These are phyloP conservation scores for Lepus americanus DNA, from an alignment of 2,113 vertebrate genomes.

Conservation along the genomic window DNA sequence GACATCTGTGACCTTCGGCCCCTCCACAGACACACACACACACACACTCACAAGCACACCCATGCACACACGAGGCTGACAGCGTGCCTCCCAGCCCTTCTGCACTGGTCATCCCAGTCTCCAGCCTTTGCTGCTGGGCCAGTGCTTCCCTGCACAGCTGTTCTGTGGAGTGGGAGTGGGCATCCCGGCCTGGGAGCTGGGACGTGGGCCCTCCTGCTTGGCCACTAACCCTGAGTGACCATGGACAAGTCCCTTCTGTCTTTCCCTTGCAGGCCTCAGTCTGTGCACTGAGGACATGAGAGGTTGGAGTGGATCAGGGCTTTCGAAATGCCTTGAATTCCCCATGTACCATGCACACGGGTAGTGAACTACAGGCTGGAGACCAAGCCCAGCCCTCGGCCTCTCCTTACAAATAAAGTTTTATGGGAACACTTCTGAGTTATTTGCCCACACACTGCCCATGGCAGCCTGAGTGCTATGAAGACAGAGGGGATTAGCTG, in stretches of 20 bases:
- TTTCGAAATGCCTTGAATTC: neutral
- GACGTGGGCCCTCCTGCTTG: neutral
- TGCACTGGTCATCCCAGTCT: neutral
- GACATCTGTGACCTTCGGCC: neutral
- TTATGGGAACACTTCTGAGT: neutral
- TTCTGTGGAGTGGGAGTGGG: neutral
- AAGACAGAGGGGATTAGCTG: neutral
- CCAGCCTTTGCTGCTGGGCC: neutral
- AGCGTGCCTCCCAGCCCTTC: too few species aligned
- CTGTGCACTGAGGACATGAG: neutral
- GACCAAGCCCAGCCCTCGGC: neutral
- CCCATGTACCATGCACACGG: too few species aligned
- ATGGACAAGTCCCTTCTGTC: neutral
- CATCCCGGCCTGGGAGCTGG: neutral
- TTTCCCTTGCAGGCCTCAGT: neutral
- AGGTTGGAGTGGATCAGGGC: neutral
- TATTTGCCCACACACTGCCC: neutral
- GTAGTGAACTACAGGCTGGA: neutral
- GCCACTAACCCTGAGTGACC: neutral
- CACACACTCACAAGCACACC: rapidly evolving
- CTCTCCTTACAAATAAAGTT: neutral
- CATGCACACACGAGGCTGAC: neutral
- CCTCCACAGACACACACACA: neutral
- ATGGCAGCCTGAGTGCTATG: neutral
- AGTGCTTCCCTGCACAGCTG: neutral